Evolutionary conservation across 2,888 invertebrate species (phyloP), one percentile per base, ranked within the genome.

Genomic region (Drosophila neutralis): DNA sequence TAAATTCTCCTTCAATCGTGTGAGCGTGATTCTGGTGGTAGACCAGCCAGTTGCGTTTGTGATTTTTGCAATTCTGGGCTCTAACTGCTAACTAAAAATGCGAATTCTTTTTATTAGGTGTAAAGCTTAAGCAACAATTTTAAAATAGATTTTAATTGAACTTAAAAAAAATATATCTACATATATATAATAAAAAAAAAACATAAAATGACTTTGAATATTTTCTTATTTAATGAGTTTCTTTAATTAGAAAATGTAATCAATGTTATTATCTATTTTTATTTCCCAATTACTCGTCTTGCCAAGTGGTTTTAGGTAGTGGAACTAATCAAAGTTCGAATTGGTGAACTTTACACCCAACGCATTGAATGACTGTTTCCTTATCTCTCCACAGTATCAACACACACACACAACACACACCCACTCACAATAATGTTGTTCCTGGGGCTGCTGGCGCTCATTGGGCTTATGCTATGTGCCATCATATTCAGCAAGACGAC

Each of bases 401-500:
- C 48, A 36, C 13, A 27, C 27, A 31, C 4, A 31, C 3, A 51
- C 29, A 51, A 27, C 4, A 42, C 1, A 51, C 29, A 51, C 1
- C 11, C 53, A 58, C 2, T 7, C 13, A 51, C 56, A 35, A 78
- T 87, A 53, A 57, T 60, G 21, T n/a, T 70, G 35, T 54, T 91
- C 40, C 61, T 91, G 6, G 49, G 67, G 10, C 36, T 83, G 2
- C 38, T 82, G 11, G 33, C 10, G n/a, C 36, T 89, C 18, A 29
- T 92, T 11, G 72, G 80, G 1, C 49, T 90, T n/a, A 24, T 89
- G 64, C 49, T 91, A 18, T 82, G 87, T 53, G 90, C 78, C 27
- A 93, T 93, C 72, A 88, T 91, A 63, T 92, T 92, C 69, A 88
- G 92, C 18, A 91, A 92, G 88, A 93, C 93, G 27, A 91, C 93